Conservation (phyloP, 2,888 invertebrate genomes). For the Andrena dorsata region DNA sequence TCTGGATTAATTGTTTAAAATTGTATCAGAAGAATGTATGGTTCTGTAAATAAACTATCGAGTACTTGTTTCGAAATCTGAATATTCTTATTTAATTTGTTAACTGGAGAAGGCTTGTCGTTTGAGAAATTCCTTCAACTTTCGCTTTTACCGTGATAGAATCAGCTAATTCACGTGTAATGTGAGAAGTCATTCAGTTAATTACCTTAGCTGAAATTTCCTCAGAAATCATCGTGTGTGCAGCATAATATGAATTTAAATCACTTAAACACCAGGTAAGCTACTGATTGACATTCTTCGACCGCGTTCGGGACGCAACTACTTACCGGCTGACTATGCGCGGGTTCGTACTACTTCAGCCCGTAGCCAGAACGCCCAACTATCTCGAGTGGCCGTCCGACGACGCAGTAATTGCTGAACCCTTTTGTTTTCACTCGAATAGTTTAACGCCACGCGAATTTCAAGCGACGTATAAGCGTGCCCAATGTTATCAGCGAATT, state of each 20-base stretch:
- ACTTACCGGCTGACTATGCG: constrained; percentile 22
- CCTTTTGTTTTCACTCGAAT: constrained; percentile 16
- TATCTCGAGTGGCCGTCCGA: constrained; percentile 17
- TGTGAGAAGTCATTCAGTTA: neutral
- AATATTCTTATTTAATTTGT: no score
- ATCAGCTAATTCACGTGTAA: no score
- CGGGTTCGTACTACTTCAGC: constrained; percentile 26
- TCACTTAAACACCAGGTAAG: neutral
- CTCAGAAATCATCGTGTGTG: neutral
- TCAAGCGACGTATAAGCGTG: neutral
- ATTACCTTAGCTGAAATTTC: neutral
- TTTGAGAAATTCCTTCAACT: no score
- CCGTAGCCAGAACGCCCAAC: constrained; percentile 9
- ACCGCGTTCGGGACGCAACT: neutral
- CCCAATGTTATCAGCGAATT: constrained; percentile 1
- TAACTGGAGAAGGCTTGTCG: no score
- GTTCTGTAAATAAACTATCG: no score
- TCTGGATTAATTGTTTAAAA: no score
- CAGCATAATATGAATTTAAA: neutral
- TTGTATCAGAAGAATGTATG: no score
- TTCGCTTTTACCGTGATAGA: no score
- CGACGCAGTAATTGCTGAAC: constrained; percentile 23
- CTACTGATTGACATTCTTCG: neutral
- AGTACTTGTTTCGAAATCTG: no score
- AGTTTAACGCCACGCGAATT: constrained; percentile 6